Percentiles rank a stretch among this genome's conserved stretches.
phyloP scores from a whole-genome alignment of 2,113 vertebrate genomes.

The Oncorhynchus nerka region DNA sequence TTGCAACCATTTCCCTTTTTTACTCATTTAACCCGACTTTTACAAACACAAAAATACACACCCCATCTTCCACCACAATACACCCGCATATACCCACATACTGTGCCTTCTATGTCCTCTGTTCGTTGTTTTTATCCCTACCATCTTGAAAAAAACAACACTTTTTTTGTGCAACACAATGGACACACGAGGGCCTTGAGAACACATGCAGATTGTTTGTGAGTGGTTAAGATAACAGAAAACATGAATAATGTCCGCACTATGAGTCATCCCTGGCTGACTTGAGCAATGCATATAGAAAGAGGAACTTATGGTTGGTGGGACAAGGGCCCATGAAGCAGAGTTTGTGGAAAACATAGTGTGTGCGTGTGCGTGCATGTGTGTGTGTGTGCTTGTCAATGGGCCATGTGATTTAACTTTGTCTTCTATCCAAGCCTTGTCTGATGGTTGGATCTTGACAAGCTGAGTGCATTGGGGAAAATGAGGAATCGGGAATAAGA shows the following conservation, averaged over 20 bases:
- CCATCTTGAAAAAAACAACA: no score
- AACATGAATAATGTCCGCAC: conserved; percentile 52
- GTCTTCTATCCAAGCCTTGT: conserved; percentile 49
- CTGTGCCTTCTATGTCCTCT: no score
- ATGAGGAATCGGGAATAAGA: conserved; percentile 85
- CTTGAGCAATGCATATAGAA: conserved; percentile 77
- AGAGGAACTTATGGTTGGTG: conserved; percentile 73
- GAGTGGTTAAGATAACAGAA: conserved; percentile 36
- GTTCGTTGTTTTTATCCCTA: no score
- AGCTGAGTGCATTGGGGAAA: conserved; percentile 59
- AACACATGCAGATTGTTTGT: no score
- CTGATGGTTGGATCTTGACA: conserved; percentile 51
- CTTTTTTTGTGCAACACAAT: no score
- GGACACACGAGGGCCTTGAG: no score
- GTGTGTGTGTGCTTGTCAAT: conserved; percentile 7
- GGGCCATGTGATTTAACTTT: conserved; percentile 59
- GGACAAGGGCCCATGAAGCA: conserved; percentile 38
- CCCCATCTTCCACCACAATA: no score
- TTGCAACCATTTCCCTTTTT: no score
- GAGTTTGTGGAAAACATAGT: neutral
- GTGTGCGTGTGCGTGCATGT: neutral
- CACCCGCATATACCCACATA: no score
- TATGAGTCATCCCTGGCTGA: conserved; percentile 74
- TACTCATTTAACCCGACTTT: no score
- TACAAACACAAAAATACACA: no score